Percentiles rank a stretch among this genome's conserved stretches.
These are phyloP conservation scores for Parazoanthus swiftii DNA, from an alignment of 92 coral and sea anemone genomes.

Conservation along the genomic window DNA sequence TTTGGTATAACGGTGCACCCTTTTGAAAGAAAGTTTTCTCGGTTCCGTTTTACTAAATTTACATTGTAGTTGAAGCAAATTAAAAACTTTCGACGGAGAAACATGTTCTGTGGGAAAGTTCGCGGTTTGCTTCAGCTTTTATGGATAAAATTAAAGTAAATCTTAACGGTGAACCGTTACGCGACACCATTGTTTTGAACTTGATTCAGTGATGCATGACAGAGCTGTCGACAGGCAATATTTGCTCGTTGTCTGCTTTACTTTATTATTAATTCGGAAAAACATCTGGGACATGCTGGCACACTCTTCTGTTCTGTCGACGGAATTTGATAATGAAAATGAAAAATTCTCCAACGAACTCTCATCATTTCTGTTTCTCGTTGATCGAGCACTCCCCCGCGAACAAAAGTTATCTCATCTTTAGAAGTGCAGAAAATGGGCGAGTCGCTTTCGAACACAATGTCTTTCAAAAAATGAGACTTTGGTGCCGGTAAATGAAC, in stretches of 20 bases:
- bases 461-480: constrained; percentile 12
- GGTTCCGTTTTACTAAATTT: not conserved
- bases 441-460: constrained; percentile 17
- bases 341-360: constrained; percentile 8
- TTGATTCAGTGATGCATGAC: constrained; percentile 15
- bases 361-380: constrained; percentile 40
- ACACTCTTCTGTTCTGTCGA: constrained; percentile 10
- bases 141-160: not conserved
- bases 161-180: constrained; percentile 10
- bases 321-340: constrained; percentile 31
- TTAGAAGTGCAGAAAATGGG: constrained; percentile 17
- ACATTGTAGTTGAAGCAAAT: not conserved
- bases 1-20: constrained; percentile 1
- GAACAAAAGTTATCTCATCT: constrained; percentile 18
- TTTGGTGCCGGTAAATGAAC: constrained; percentile 11
- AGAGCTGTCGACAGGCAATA: not conserved
- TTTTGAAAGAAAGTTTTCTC: not conserved
- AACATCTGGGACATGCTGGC: constrained; percentile 7
- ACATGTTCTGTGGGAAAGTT: not conserved
- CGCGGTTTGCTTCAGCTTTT: not conserved
- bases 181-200: constrained; percentile 19
- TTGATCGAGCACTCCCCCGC: constrained; percentile 22
- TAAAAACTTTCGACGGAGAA: not conserved
- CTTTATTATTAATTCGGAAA: constrained; percentile 13
- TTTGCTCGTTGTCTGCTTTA: not conserved